Base-by-base conservation (phyloP, 1,140 invertebrate species). In the Rhyacophila brunnea region DNA sequence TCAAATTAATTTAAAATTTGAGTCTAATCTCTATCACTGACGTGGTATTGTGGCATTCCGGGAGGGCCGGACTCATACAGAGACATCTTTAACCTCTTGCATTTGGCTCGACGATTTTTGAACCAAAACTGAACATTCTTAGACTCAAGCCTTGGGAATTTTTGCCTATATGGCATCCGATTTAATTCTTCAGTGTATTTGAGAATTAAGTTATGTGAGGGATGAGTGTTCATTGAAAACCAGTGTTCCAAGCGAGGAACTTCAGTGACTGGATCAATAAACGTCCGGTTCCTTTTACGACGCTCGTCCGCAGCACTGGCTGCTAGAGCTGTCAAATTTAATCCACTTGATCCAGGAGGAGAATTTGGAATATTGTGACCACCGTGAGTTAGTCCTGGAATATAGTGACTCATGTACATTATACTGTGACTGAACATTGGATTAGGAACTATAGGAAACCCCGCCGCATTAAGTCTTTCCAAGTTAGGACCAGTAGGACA, bases 61-160 rank as follows among this genome's bases (percentile, higher is more conserved):
- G 77, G 77, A 0, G 77, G 77, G 5, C 74, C 69, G 6, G 77
- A 72, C 60, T 90, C 88, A 68, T 90, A 91, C 17, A 92, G 73
- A 0, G 90, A 89, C 89, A 93, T 91, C 75, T 93, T 93, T 67
- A 95, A 78, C 18, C 95, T 81, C 75, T 98, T 98, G 71, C 93
- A 95, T 75, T 98, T 98, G 61, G 96, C 96, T 42, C 95, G 80
- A 42, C 95, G 87, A 73, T 98, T 98, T 76, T 97, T 97, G 74
- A 94, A 93, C 91, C 91, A 94, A 72, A 99, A 95, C 76, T 98
- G 95, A 48, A 99, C 94, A 72, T 99, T 98, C 77, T 98, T 98
- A 13, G 95, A 94, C 74, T 98, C 95, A 19, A 99, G 80, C 17
- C 93, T 86, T 0, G 95, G 96, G 74, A 98, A 98, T 74, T 98